phyloP scores from a whole-genome alignment of 1,140 invertebrate species.

The Rhagoletis pomonella region DNA sequence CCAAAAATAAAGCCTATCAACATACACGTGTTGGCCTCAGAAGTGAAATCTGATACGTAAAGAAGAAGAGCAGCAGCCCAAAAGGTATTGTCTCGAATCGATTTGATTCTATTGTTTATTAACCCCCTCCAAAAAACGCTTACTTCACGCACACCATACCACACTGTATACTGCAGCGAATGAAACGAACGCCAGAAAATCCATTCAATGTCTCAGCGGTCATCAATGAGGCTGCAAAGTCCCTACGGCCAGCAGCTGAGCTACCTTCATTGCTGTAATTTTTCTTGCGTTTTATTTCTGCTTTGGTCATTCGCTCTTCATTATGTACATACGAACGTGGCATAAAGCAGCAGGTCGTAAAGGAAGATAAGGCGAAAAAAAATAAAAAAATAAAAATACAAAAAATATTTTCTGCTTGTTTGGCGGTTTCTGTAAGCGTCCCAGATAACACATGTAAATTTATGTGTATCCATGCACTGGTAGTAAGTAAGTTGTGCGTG shows the following conservation, averaged over 20 bases:
- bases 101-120: slow-evolving; percentile 3
- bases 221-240: background rate
- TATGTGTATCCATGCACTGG: background rate
- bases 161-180: background rate
- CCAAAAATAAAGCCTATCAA: background rate
- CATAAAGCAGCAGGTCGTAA: background rate
- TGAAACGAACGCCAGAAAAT: background rate
- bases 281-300: background rate
- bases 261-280: slow-evolving; percentile 5
- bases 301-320: background rate
- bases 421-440: too few relatives aligned
- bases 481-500: too few relatives aligned
- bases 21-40: background rate
- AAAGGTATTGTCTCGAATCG: background rate
- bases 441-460: slow-evolving; percentile 21
- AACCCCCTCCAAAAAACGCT: background rate
- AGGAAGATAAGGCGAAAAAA: background rate
- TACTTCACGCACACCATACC: background rate
- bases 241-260: background rate
- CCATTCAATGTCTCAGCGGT: slow-evolving; percentile 3
- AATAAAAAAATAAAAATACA: too few relatives aligned
- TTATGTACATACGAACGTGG: background rate
- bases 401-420: too few relatives aligned
- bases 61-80: too few relatives aligned
- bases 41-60: background rate